Evolutionary conservation across 2,888 invertebrate genomes (phyloP), one percentile per base, ranked within the genome.

Genomic region (Acronicta aceris): DNA sequence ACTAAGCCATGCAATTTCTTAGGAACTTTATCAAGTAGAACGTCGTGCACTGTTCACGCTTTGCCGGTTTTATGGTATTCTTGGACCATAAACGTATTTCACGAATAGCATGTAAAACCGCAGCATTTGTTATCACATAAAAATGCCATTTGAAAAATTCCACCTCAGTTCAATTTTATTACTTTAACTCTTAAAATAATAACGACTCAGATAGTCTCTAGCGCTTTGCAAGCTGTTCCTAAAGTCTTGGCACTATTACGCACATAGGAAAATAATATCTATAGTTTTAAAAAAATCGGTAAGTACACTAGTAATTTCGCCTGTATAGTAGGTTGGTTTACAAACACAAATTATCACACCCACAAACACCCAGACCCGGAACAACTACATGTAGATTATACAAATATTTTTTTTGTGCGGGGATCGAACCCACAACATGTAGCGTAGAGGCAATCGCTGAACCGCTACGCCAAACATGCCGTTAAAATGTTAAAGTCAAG

Each of bases 31-130:
- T 78, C 66, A 67, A 66, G 65, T 65, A 69, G 71, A 79, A 74
- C 74, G 51, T 61, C 49, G 65, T 61, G 55, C 46, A 48, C 13
- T 33, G 57, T 76, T 79, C 71, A 75, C 70, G 74, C 67, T 74
- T 73, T 61, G 52, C 45, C 48, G 54, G 58, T 74, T 82, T 82
- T 81, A 82, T 76, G 64, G 73, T 69, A 70, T 65, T 65, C 56
- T 60, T 55, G 25, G 68, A 65, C 66, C 71, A 74, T 79, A 73
- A 81, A 72, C 64, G 57, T 74, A 78, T 70, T 67, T 78, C 62
- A 76, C 61, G 42, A 36, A 48, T 30, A n/a, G 51, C 59, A 62
- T 45, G 43, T 61, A 55, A 51, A 58, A 43, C 59, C 8, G 17
- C 16, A n/a, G 13, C 58, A 47, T 64, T 62, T 47, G 33, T 57